Conservation (phyloP, 2,888 invertebrate genomes). For the Coelinius sp. region DNA sequence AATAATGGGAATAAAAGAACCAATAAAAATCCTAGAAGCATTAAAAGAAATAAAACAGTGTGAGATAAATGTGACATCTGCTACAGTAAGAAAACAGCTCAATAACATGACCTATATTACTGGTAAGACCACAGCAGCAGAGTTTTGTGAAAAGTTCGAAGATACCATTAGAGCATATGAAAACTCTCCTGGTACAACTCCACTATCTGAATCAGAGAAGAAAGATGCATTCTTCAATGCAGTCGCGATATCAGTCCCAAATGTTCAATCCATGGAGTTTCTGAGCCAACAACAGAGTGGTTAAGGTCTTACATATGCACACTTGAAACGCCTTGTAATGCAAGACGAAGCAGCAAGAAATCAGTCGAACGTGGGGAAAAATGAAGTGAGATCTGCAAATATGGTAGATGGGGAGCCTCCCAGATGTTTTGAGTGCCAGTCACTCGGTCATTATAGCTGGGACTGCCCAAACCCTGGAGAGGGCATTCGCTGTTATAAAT, state of each 20-base stretch:
- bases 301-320: slow-evolving; percentile 27
- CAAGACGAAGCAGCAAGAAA: slow-evolving; percentile 30
- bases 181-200: slow-evolving; percentile 16
- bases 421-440: slow-evolving; percentile 33
- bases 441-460: slow-evolving; percentile 15
- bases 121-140: slow-evolving; percentile 28
- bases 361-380: background rate
- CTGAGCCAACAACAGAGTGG: slow-evolving; percentile 25
- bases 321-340: slow-evolving; percentile 31
- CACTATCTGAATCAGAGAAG: slow-evolving; percentile 38
- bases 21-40: slow-evolving; percentile 28
- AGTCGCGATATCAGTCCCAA: slow-evolving; percentile 24
- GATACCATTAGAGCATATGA: too few relatives aligned
- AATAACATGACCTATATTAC: slow-evolving; percentile 28
- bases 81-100: slow-evolving; percentile 21
- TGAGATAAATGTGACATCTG: slow-evolving; percentile 35
- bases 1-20: slow-evolving; percentile 35
- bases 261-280: slow-evolving; percentile 34
- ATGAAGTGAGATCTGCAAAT: background rate
- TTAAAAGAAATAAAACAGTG: slow-evolving; percentile 36
- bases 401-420: slow-evolving; percentile 1
- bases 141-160: slow-evolving; percentile 44
- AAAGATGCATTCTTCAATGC: slow-evolving; percentile 40
- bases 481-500: too few relatives aligned
- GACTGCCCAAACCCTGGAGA: background rate